Conservation (phyloP, 2,888 invertebrate species). For the Drosophila heteroneura region DNA sequence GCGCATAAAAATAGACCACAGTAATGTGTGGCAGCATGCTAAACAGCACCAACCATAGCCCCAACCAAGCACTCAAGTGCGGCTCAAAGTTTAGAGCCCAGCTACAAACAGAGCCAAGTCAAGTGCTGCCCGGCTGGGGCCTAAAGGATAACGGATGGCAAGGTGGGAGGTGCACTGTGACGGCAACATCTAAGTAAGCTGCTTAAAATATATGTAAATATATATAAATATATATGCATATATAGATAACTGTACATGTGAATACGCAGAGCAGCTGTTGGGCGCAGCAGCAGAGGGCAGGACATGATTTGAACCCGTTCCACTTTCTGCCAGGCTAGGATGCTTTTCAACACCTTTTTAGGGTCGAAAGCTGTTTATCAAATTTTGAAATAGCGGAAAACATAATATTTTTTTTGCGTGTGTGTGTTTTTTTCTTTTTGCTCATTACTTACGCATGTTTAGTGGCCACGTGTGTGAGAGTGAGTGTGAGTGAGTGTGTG, state of each 20-base stretch:
- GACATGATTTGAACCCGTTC: constrained; percentile 24
- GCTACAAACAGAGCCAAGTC: constrained; percentile 39
- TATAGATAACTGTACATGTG: background rate
- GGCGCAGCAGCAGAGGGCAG: constrained; percentile 5
- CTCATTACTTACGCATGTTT: constrained; percentile 56
- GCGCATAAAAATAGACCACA: constrained; percentile 60
- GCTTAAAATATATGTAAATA: constrained; percentile 34
- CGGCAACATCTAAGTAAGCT: constrained; percentile 25
- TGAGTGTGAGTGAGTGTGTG: constrained; percentile 13
- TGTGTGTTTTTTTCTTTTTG: constrained; percentile 3
- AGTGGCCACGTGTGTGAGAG: constrained; percentile 7
- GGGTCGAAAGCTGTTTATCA: constrained; percentile 38
- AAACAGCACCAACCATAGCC: constrained; percentile 14
- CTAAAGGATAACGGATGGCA: constrained; percentile 57
- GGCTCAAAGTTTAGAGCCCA: constrained; percentile 26
- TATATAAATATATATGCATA: background rate
- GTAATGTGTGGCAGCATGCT: constrained; percentile 36
- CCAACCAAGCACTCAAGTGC: constrained; percentile 21
- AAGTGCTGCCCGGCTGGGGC: constrained; percentile 42
- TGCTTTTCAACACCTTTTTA: constrained; percentile 33
- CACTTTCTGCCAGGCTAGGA: constrained; percentile 5
- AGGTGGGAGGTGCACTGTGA: background rate
- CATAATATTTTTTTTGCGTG: constrained; percentile 12
- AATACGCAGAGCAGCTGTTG: constrained; percentile 38
- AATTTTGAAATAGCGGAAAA: constrained; percentile 37